These are phyloP conservation scores for Amia ocellicauda DNA, from an alignment of 2,113 vertebrate genomes.

Conservation along the genomic window DNA sequence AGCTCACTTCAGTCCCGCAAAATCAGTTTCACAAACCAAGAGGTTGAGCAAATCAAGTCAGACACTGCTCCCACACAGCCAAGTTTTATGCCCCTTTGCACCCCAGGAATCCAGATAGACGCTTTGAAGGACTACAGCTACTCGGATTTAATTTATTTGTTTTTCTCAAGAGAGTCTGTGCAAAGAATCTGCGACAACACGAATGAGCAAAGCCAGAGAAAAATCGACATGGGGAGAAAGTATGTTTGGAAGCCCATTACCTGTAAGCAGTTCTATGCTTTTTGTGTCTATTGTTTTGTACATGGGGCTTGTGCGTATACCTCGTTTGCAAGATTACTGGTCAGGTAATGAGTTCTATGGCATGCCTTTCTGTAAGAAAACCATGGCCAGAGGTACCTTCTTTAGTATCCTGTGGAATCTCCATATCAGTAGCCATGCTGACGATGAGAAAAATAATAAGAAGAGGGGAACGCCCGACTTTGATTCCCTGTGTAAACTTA, in stretches of 20 bases:
- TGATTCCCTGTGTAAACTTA: slow-evolving; percentile 12
- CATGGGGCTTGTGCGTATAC: neutral
- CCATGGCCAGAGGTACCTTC: slow-evolving; percentile 6
- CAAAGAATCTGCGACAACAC: neutral
- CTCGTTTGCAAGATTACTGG: slow-evolving; percentile 10
- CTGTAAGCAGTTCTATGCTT: neutral
- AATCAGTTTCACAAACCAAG: too few relatives aligned
- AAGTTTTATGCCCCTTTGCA: too few relatives aligned
- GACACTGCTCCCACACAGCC: too few relatives aligned
- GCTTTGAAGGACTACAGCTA: too few relatives aligned
- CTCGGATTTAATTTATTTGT: neutral
- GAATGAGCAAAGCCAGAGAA: neutral
- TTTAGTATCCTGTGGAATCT: neutral
- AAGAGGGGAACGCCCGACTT: slow-evolving; percentile 14
- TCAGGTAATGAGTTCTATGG: neutral
- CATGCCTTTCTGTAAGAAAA: neutral
- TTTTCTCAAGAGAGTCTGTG: neutral
- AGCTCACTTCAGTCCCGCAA: too few relatives aligned
- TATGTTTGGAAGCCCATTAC: neutral
- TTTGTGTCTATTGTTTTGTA: neutral
- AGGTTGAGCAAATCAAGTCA: too few relatives aligned
- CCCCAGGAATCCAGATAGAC: too few relatives aligned
- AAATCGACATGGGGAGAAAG: neutral
- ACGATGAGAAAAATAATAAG: too few relatives aligned
- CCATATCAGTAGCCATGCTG: neutral